A percentile compares a stretch with the other conserved stretches of the same genome.
phyloP scores from a whole-genome alignment of 1,140 invertebrate genomes.

The Diploscapter pachys region DNA sequence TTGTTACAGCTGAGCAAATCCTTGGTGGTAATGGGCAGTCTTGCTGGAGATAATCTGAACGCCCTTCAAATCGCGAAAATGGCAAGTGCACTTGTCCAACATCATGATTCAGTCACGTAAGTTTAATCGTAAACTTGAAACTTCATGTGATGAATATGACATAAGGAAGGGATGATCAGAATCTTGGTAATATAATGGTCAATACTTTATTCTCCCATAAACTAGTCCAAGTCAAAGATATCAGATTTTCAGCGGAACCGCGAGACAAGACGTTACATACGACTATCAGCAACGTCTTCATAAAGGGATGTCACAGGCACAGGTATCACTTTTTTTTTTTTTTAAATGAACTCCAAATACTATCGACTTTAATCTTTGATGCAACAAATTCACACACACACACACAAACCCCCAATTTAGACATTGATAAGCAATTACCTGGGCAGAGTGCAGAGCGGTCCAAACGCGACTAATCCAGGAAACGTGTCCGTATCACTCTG shows the following conservation, averaged over 20 bases:
- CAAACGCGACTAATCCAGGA: no score
- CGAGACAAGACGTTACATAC: conserved; percentile 79
- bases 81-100: conserved; percentile 77
- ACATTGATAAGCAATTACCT: no score
- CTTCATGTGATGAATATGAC: no score
- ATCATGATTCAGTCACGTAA: conserved; percentile 74
- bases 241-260: conserved; percentile 69
- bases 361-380: no score
- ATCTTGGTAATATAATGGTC: no score
- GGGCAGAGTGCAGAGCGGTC: no score
- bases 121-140: conserved; percentile 17
- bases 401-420: no score
- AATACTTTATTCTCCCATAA: conserved; percentile 1
- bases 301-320: conserved; percentile 66
- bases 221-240: background rate
- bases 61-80: conserved; percentile 9
- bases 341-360: conserved; percentile 46
- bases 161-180: no score
- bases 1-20: conserved; percentile 60
- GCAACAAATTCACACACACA: no score
- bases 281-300: conserved; percentile 77
- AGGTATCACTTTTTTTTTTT: conserved; percentile 59
- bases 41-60: conserved; percentile 46
- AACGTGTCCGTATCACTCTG: conserved; percentile 48
- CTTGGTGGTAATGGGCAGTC: conserved; percentile 59